A percentile compares a stretch with the other conserved stretches of the same genome.
phyloP scores from a whole-genome alignment of 2,797 vertebrate species.

The Amniataba percoides region DNA sequence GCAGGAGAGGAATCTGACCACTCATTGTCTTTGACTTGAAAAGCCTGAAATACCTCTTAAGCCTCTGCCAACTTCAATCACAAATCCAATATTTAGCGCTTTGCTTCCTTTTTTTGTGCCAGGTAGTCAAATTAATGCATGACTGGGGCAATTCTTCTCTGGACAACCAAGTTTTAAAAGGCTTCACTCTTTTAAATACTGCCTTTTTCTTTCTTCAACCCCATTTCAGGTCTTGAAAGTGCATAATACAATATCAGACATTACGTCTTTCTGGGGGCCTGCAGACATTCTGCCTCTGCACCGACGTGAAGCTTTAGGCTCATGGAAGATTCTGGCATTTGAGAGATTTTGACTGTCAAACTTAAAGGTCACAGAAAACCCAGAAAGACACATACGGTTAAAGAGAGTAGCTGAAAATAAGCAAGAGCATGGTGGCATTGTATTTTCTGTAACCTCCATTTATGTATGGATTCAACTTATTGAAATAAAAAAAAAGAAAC shows the following conservation, averaged over 20 bases:
- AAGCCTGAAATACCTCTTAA: conserved; percentile 36
- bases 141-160: conserved; percentile 24
- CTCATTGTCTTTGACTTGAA: conserved; percentile 29
- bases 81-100: conserved; percentile 33
- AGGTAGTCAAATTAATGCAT: conserved; percentile 46
- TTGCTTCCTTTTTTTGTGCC: conserved; percentile 36
- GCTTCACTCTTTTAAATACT: conserved; percentile 27
- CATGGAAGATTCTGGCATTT: conserved; percentile 59
- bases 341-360: conserved; percentile 46
- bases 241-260: conserved; percentile 39
- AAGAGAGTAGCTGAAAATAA: conserved; percentile 32
- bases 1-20: conserved; percentile 44
- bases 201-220: conserved; percentile 23
- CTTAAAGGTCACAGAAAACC: conserved; percentile 60
- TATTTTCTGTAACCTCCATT: conserved; percentile 11
- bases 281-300: conserved; percentile 37
- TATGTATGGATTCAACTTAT: conserved; percentile 8
- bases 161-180: conserved; percentile 38
- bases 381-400: conserved; percentile 20
- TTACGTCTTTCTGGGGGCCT: conserved; percentile 48
- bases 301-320: conserved; percentile 45
- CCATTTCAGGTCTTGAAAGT: conserved; percentile 24
- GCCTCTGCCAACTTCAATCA: conserved; percentile 49
- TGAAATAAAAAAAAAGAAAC: background rate
- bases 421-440: background rate